These are phyloP conservation scores for Epicauta chinensis DNA, from an alignment of 1,140 invertebrate species.

Conservation along the genomic window DNA sequence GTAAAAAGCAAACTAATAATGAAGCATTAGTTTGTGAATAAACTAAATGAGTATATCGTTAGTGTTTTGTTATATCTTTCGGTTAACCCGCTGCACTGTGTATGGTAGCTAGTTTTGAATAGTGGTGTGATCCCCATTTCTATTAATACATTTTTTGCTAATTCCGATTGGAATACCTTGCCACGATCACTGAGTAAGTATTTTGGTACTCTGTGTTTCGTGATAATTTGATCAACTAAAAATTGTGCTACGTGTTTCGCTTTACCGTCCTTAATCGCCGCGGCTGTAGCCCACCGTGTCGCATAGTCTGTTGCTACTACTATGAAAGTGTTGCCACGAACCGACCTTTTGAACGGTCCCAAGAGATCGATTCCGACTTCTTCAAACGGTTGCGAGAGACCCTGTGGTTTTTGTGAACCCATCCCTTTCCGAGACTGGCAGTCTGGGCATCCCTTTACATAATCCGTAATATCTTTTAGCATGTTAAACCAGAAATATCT, in stretches of 20 bases:
- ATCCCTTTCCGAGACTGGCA: slow-evolving; percentile 21
- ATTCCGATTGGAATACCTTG: slow-evolving; percentile 24
- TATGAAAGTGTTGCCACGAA: slow-evolving; percentile 24
- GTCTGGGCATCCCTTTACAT: slow-evolving; percentile 26
- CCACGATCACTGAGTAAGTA: slow-evolving; percentile 23
- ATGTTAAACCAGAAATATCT: slow-evolving; percentile 24
- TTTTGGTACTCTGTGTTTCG: slow-evolving; percentile 22
- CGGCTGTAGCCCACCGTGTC: slow-evolving; percentile 26
- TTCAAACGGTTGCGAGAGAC: slow-evolving; percentile 22
- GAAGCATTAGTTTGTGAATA: too few species aligned
- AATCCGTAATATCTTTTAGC: slow-evolving; percentile 25
- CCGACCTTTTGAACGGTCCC: slow-evolving; percentile 22
- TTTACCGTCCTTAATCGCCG: slow-evolving; percentile 21
- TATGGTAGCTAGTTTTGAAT: slow-evolving; percentile 37
- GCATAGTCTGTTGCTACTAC: slow-evolving; percentile 30
- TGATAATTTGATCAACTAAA: slow-evolving; percentile 27
- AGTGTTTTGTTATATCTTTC: slow-evolving; percentile 36
- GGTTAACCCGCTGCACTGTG: slow-evolving; percentile 31
- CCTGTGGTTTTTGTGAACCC: slow-evolving; percentile 11
- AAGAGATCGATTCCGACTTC: slow-evolving; percentile 24
- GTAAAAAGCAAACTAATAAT: too few species aligned
- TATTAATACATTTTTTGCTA: slow-evolving; percentile 20
- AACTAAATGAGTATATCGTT: too few species aligned
- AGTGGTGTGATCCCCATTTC: slow-evolving; percentile 18
- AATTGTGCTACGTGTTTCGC: slow-evolving; percentile 25